These are phyloP conservation scores for Caenorhabditis sp. DNA, from an alignment of 2,888 invertebrate species.

Conservation along the genomic window DNA sequence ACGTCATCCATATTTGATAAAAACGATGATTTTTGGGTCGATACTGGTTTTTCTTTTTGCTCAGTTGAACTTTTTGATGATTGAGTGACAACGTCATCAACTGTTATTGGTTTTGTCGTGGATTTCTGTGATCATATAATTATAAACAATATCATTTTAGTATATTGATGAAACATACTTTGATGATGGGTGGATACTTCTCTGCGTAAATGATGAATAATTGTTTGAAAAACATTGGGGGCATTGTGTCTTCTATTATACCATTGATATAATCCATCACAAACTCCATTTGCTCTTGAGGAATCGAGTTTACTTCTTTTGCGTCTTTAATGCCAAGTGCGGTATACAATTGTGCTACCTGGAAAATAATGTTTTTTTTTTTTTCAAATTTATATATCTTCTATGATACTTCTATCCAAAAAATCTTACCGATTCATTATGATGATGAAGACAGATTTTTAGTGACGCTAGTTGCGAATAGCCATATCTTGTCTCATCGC, in stretches of 20 bases:
- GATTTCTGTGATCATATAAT: no score
- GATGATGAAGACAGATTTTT: slow-evolving; percentile 16
- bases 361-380: background rate
- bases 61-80: background rate
- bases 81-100: background rate
- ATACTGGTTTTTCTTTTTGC: background rate
- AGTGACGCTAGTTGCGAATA: background rate
- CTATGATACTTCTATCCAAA: no score
- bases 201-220: slow-evolving; percentile 9
- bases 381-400: no score
- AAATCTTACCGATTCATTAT: slow-evolving; percentile 8
- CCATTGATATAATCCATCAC: background rate
- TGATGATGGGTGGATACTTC: background rate
- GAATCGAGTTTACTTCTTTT: background rate
- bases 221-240: slow-evolving; percentile 1
- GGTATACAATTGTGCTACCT: background rate
- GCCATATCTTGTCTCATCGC: no score
- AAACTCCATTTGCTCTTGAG: background rate
- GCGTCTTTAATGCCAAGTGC: background rate
- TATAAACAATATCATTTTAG: no score
- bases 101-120: background rate
- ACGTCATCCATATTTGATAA: background rate
- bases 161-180: no score
- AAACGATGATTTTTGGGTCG: background rate
- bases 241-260: background rate